A percentile compares a stretch with the other conserved stretches of the same genome.
phyloP scores from a whole-genome alignment of 2,888 invertebrate species.

The Agonum fuliginosum region DNA sequence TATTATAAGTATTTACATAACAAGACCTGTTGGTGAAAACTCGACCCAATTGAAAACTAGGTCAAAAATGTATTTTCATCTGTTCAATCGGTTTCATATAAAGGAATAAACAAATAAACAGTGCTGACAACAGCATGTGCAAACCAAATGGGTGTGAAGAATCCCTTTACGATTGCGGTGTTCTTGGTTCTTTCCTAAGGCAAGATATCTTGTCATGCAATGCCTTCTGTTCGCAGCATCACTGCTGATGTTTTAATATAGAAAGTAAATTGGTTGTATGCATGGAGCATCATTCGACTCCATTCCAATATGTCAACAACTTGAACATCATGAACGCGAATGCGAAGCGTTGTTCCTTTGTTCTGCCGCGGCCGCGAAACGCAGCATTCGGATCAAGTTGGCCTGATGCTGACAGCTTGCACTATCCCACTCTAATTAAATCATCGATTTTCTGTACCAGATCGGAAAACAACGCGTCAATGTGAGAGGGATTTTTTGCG shows the following conservation, averaged over 20 bases:
- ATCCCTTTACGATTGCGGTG: too few species aligned
- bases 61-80: neutral
- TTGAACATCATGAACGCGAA: too few species aligned
- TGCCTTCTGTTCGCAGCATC: neutral
- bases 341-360: slow-evolving; percentile 49
- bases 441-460: slow-evolving; percentile 52
- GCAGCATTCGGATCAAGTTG: slow-evolving; percentile 51
- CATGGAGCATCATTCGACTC: slow-evolving; percentile 40
- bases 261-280: slow-evolving; percentile 51
- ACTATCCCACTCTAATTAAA: slow-evolving; percentile 48
- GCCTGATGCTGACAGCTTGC: slow-evolving; percentile 48
- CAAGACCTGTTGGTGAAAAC: neutral
- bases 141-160: neutral
- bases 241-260: slow-evolving; percentile 50
- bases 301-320: slow-evolving; percentile 56
- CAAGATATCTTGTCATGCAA: neutral
- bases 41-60: neutral
- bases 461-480: slow-evolving; percentile 18
- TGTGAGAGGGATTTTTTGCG: neutral
- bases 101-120: too few species aligned
- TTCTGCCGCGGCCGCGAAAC: slow-evolving; percentile 26
- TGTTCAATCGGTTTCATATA: too few species aligned
- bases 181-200: neutral
- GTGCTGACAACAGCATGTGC: too few species aligned
- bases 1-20: too few species aligned